Evolutionary conservation across 2,113 vertebrate genomes (phyloP).

Genomic region (Sinocyclocheilus rhinocerous): DNA sequence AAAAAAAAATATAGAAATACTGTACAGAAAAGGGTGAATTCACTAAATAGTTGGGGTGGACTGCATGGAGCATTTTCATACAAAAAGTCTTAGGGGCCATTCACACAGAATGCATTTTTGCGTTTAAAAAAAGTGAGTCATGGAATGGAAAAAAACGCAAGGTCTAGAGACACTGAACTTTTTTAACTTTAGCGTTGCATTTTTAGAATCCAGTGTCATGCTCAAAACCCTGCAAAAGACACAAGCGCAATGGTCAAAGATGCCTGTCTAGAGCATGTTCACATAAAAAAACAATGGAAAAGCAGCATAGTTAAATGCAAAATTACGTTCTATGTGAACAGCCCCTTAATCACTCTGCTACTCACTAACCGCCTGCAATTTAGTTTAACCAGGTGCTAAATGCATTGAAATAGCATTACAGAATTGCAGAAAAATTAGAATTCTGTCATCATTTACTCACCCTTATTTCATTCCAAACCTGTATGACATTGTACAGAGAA

Average conservation of each 20-base stretch:
- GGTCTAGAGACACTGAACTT: background rate
- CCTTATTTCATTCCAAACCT: background rate
- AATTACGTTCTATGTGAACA: background rate
- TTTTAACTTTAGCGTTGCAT: background rate
- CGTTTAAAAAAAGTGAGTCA: background rate
- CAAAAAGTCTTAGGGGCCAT: background rate
- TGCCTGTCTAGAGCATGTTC: background rate
- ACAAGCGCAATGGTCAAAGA: background rate
- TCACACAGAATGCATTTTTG: background rate
- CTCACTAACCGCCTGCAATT: background rate
- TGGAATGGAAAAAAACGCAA: background rate
- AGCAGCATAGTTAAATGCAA: background rate
- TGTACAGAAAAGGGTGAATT: background rate
- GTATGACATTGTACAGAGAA: background rate
- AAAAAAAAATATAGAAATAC: background rate
- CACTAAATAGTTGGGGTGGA: background rate
- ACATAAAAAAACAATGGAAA: background rate
- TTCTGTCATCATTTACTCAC: background rate
- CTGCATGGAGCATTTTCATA: background rate
- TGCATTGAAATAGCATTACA: background rate
- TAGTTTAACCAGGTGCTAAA: background rate
- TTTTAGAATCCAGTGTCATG: background rate
- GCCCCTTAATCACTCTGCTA: background rate
- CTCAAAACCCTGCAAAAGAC: background rate
- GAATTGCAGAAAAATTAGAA: background rate